phyloP scores from a whole-genome alignment of 2,888 invertebrate species.

The Lissonota sp. region DNA sequence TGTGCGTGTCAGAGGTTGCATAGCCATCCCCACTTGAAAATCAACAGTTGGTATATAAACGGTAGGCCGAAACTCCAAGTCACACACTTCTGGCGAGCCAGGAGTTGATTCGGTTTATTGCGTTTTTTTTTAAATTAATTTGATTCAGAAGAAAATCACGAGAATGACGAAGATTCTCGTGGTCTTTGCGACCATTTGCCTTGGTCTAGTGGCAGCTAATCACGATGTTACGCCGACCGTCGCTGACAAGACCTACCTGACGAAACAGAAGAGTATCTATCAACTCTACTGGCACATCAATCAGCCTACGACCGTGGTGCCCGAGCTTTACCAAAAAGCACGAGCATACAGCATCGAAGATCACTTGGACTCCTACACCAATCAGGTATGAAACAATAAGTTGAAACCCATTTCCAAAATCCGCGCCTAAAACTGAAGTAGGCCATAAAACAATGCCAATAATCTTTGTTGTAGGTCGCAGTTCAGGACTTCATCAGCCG shows the following conservation, averaged over 20 bases:
- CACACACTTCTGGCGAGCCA: slow-evolving; percentile 52
- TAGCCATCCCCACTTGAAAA: slow-evolving; percentile 28
- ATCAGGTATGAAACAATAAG: slow-evolving; percentile 76
- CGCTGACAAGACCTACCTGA: slow-evolving; percentile 80
- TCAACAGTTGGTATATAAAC: slow-evolving; percentile 56
- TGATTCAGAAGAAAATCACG: slow-evolving; percentile 4
- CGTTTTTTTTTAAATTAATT: too few relatives aligned
- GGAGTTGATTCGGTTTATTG: slow-evolving; percentile 24
- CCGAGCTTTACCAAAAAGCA: slow-evolving; percentile 74
- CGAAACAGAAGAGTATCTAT: slow-evolving; percentile 84
- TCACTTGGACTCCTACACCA: slow-evolving; percentile 68
- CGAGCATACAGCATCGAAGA: slow-evolving; percentile 72
- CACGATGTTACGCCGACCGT: slow-evolving; percentile 57
- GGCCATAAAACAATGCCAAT: too few relatives aligned
- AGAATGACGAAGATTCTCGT: slow-evolving; percentile 85
- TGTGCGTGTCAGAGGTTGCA: slow-evolving; percentile 56
- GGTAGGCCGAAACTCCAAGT: background rate
- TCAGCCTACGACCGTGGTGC: slow-evolving; percentile 77
- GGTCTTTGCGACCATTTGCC: slow-evolving; percentile 81
- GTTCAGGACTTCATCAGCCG: slow-evolving; percentile 84
- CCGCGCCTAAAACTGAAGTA: too few relatives aligned
- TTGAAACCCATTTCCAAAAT: too few relatives aligned
- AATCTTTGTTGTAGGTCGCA: slow-evolving; percentile 79
- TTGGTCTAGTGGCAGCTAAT: slow-evolving; percentile 82
- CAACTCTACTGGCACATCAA: slow-evolving; percentile 84